Evolutionary conservation across 2,113 vertebrate genomes (phyloP), one percentile per base, ranked within the genome.

Genomic region (Tichodroma muraria): DNA sequence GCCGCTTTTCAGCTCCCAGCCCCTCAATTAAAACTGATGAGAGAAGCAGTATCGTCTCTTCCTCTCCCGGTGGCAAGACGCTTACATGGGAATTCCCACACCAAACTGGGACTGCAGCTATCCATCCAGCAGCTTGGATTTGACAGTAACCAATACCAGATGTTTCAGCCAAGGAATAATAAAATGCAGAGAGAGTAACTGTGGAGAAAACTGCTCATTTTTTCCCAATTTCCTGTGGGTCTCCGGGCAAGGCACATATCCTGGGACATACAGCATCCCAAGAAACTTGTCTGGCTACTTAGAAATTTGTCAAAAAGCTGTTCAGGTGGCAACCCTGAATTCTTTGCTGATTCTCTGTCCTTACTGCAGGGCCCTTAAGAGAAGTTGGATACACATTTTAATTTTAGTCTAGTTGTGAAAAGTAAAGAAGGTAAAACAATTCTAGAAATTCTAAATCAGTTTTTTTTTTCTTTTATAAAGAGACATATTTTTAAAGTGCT

Each of bases 131-230:
- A 90, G 64, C 42, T 75, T 78, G n/a, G 45, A 83, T 93, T 68
- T 95, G 88, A 93, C 87, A 88, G 50, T 91, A 96, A 96, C 22
- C 81, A 94, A 45, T 53, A 91, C 87, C 93, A 96, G 91, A 94
- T 96, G 93, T 85, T 95, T 71, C 75, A 91, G 54, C 2, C 0
- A 80, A 91, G 47, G 42, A 68, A 33, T 42, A 95, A 88, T 57
- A 82, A 89, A 92, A 92, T 28, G 10, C 42, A 73, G 37, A 69
- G 28, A 68, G 23, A 38, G 33, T 21, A 72, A 91, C 3, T 31
- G 40, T 49, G 25, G 53, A 95, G 77, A 53, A 93, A 94, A 81
- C 8, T 30, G 61, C 40, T 63, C 44, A 37, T 12, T 63, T 93
- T 88, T 83, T 27, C 49, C 54, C 33, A 35, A 3, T 80, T 79